Evolutionary conservation across 2,113 vertebrate species (phyloP).

Genomic region (Lepus europaeus): DNA sequence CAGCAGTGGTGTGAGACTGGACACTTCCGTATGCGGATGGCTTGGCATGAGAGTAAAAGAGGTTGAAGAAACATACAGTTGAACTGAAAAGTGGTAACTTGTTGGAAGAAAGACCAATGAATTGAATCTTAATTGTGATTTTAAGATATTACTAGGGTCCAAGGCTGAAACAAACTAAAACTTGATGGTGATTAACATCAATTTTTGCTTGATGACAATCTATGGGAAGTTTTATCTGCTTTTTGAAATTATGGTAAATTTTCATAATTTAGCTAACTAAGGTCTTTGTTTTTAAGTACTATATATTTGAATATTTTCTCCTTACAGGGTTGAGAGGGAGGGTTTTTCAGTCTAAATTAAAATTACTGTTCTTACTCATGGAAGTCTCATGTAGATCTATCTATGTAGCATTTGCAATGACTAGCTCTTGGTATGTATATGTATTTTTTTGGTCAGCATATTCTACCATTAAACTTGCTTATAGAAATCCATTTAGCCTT

Average conservation of each 20-base stretch:
- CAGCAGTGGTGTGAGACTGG: not conserved
- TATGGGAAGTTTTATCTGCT: not conserved
- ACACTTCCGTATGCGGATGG: not conserved
- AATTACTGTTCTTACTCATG: constrained; percentile 38
- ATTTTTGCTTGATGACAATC: constrained; percentile 48
- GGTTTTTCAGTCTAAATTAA: constrained; percentile 17
- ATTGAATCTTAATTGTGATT: constrained; percentile 5
- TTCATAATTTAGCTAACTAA: constrained; percentile 42
- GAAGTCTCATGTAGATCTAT: not conserved
- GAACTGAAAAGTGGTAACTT: not conserved
- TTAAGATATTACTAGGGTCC: not conserved
- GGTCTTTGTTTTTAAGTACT: not conserved
- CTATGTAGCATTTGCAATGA: constrained; percentile 17
- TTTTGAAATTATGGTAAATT: not conserved
- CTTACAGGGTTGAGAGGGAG: not conserved
- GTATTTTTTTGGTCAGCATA: not conserved
- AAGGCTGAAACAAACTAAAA: constrained; percentile 3
- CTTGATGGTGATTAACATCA: constrained; percentile 1
- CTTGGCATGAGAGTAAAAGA: not conserved
- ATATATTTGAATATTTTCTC: not conserved
- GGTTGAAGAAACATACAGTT: not conserved
- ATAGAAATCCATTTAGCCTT: not conserved
- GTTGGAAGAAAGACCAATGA: not conserved
- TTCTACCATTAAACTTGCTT: not conserved
- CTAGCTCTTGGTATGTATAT: not conserved